Percentiles rank a stretch among this genome's conserved stretches.
phyloP scores from a whole-genome alignment of 2,113 vertebrate species.

The Probosciger aterrimus region DNA sequence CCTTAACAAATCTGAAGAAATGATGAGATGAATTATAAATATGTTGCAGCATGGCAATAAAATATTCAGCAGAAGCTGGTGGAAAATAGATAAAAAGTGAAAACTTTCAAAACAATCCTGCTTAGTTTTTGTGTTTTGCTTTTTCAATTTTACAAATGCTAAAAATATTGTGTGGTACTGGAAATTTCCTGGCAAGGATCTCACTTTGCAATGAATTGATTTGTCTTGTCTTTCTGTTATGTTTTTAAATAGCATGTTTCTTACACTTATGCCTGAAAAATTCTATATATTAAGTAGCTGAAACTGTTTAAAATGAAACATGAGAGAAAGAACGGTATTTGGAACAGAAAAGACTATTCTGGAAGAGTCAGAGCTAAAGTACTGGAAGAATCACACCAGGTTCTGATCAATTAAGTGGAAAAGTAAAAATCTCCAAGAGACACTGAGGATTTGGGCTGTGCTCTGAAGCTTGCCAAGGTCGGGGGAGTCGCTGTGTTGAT shows the following conservation, averaged over 20 bases:
- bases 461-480: background rate
- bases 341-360: background rate
- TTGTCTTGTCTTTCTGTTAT: conserved; percentile 10
- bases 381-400: background rate
- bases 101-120: conserved; percentile 26
- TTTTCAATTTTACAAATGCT: conserved; percentile 10
- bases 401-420: background rate
- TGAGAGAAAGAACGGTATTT: background rate
- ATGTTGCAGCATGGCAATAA: conserved; percentile 15
- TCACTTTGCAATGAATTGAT: background rate
- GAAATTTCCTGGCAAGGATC: conserved; percentile 12
- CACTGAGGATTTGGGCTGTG: background rate
- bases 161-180: conserved; percentile 8
- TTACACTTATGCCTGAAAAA: conserved; percentile 11
- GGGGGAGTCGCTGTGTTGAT: background rate
- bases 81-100: conserved; percentile 14
- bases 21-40: conserved; percentile 43
- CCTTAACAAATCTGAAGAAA: conserved; percentile 16
- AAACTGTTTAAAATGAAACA: conserved; percentile 14
- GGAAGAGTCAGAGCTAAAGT: background rate
- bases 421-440: background rate
- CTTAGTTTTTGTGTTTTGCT: conserved; percentile 2
- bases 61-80: conserved; percentile 39
- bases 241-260: background rate
- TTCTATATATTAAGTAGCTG: background rate